Percentiles rank a stretch among this genome's conserved stretches.
Evolutionary conservation across 1,140 invertebrate genomes (phyloP).

Genomic region (Platyscapa corneri): DNA sequence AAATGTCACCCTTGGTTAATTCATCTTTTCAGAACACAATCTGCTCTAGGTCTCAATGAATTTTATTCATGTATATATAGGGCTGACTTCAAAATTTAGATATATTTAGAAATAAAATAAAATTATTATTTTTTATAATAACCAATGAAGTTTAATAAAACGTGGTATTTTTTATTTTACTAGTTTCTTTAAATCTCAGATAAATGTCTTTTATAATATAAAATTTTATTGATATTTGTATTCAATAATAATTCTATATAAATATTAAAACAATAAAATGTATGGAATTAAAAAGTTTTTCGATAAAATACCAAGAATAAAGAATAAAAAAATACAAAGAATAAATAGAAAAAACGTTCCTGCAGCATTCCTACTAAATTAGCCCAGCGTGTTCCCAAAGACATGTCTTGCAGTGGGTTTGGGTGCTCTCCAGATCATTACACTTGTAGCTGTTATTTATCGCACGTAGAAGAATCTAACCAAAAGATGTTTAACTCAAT

Average conservation of each 20-base stretch:
- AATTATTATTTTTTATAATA: neutral
- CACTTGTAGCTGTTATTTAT: constrained; percentile 4
- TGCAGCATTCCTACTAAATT: constrained; percentile 16
- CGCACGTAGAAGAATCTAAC: constrained; percentile 5
- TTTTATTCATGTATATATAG: neutral
- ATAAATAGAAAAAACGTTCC: constrained; percentile 31
- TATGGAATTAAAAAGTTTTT: neutral
- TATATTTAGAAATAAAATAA: too few species aligned
- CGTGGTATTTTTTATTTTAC: neutral
- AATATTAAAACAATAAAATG: too few species aligned
- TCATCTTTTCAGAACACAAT: constrained; percentile 15
- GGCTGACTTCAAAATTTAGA: neutral
- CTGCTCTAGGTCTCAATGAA: constrained; percentile 7
- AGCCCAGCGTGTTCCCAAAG: constrained; percentile 15
- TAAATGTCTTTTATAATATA: neutral
- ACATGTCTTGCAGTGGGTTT: neutral
- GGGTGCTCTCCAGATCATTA: constrained; percentile 10
- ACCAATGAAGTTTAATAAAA: neutral
- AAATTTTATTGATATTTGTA: neutral
- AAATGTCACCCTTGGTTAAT: constrained; percentile 5
- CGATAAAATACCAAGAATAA: neutral
- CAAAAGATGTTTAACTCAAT: neutral
- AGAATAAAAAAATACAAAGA: constrained; percentile 5
- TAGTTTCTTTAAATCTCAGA: neutral
- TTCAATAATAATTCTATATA: too few species aligned